phyloP scores from a whole-genome alignment of 2,888 invertebrate species.

The Ormyrus labotus region DNA sequence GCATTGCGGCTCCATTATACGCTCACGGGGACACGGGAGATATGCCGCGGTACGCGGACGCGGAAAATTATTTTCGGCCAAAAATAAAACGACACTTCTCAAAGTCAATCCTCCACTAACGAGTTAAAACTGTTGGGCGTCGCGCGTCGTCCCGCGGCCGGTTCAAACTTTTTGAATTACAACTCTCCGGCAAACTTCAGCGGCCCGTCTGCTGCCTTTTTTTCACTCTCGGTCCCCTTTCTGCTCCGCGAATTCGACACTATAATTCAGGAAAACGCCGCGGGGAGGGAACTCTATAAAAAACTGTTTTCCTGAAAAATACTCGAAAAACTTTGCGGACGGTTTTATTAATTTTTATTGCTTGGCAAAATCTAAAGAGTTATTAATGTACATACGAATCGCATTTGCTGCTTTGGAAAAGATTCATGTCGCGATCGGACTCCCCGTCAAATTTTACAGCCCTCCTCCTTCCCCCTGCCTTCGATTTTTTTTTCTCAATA shows the following conservation, averaged over 20 bases:
- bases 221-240: neutral
- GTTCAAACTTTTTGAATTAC: conserved; percentile 49
- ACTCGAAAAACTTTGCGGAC: neutral
- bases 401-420: too few species aligned
- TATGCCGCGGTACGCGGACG: too few species aligned
- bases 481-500: neutral
- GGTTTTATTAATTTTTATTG: too few species aligned
- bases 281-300: conserved; percentile 15
- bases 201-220: conserved; percentile 1
- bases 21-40: neutral
- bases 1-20: neutral
- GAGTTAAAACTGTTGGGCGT: conserved; percentile 36
- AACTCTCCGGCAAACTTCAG: conserved; percentile 35
- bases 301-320: conserved; percentile 25
- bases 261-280: conserved; percentile 27
- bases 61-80: neutral
- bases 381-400: too few species aligned
- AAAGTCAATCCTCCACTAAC: conserved; percentile 40
- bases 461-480: neutral
- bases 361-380: too few species aligned
- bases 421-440: neutral
- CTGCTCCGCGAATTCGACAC: conserved; percentile 27
- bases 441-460: neutral
- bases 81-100: conserved; percentile 32
- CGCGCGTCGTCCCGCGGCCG: too few species aligned